Evolutionary conservation across 2,797 vertebrate genomes (phyloP).

Genomic region (Silurus aristotelis): DNA sequence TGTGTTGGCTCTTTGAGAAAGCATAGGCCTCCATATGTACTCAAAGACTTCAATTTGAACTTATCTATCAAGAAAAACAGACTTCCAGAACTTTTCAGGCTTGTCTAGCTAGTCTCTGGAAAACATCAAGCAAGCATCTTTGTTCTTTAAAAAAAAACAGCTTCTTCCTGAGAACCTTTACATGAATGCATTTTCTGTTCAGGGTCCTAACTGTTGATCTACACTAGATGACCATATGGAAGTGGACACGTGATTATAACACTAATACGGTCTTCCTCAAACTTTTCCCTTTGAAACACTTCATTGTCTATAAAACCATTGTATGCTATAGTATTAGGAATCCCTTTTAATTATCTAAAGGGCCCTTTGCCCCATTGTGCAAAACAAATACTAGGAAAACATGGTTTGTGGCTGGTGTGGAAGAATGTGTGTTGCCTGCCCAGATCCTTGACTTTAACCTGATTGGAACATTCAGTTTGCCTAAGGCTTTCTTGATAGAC

Average conservation of each 20-base stretch:
- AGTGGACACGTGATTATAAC: not conserved
- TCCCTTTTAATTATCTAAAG: not conserved
- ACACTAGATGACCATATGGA: not conserved
- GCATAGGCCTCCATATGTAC: not conserved
- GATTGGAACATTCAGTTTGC: not conserved
- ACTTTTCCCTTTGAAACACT: not conserved
- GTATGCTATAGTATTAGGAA: not conserved
- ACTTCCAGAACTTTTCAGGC: not conserved
- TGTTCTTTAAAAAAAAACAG: constrained; percentile 2
- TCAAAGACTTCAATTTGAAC: not conserved
- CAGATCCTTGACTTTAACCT: not conserved
- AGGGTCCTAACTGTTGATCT: not conserved
- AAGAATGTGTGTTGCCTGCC: not conserved
- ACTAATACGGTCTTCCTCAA: not conserved
- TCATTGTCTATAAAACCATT: not conserved
- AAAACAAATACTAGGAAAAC: not conserved
- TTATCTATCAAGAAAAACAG: constrained; percentile 5
- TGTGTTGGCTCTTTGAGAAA: not conserved
- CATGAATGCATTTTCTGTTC: not conserved
- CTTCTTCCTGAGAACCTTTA: not conserved
- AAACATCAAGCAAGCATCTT: not conserved
- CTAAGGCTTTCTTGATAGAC: not conserved
- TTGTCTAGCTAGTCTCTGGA: not conserved
- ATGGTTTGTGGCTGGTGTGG: not conserved
- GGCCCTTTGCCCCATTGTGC: not conserved